Conservation (phyloP, 2,113 vertebrate genomes). For the Piaya cayana region DNA sequence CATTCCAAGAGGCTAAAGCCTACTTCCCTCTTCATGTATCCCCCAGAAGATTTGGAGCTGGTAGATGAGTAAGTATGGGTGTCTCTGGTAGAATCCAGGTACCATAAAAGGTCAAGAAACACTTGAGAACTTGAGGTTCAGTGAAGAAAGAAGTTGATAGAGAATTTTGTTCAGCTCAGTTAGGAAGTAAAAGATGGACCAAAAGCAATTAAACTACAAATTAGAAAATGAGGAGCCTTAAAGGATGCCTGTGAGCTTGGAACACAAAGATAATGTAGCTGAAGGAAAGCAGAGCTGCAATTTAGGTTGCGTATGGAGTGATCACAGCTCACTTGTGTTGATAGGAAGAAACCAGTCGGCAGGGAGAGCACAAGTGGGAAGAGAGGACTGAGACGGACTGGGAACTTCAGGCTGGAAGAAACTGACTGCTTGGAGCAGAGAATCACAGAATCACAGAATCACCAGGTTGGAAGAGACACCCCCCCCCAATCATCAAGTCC, state of each 20-base stretch:
- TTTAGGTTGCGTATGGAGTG: no score
- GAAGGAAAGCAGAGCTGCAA: background rate
- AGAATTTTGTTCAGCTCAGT: background rate
- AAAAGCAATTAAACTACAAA: background rate
- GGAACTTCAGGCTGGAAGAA: no score
- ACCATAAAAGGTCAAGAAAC: background rate
- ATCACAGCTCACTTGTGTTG: no score
- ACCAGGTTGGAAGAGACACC: no score
- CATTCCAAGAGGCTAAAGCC: background rate
- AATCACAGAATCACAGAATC: no score
- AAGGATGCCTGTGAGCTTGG: background rate
- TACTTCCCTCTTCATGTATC: background rate
- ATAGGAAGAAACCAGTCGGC: no score
- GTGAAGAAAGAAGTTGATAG: background rate
- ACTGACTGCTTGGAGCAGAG: no score
- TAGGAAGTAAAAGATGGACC: background rate
- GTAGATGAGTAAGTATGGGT: background rate
- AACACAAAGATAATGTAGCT: background rate
- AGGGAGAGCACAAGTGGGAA: no score
- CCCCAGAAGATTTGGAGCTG: background rate
- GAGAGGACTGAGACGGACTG: no score
- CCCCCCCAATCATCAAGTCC: no score
- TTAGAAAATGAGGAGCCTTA: background rate
- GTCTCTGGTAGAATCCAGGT: background rate
- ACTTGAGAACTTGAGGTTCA: background rate